Evolutionary conservation across 2,113 vertebrate species (phyloP), one percentile per base, ranked within the genome.

Genomic region (Accipiter virgatus): DNA sequence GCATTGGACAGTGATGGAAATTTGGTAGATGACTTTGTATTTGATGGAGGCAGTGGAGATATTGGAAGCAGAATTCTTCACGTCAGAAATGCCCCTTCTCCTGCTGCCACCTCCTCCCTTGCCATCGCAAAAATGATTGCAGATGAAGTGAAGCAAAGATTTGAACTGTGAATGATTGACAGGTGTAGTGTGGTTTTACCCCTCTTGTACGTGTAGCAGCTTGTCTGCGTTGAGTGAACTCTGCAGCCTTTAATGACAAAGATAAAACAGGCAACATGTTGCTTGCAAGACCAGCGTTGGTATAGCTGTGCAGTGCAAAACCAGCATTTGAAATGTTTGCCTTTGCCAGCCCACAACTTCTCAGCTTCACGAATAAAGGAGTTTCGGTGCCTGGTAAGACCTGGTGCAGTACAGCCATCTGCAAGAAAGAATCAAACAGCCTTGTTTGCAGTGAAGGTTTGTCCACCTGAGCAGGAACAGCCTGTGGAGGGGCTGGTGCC

Each of bases 11-110:
- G 92, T 0, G 90, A 98, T 1, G 99, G 99, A 9, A 99, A 99
- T 73, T 95, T 99, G 6, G 98, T 99, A 75, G 99, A 99, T 16
- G 99, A 99, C 88, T 99, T 99, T 66, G 99, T 99, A 63, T 99
- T 99, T 22, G 99, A 99, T 5, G 98, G 98, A 10, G 99, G 99
- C n/a, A 61, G 97, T 0, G 99, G 99, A 7, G 97, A 97, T 3
- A 95, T 99, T 7, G 99, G 98, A 29, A 98, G 98, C 45, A 97
- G 98, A 6, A 97, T 99, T 77, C 99, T 99, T 36, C 99, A 99
- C 1, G 99, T 99, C 90, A 98, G 99, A 40, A 99, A 99, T 8
- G 99, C 99, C 7, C 99, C 99, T 8, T 99, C 99, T 2, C 99
- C 99, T 0, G 99, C 99, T 1, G 99, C 99, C 31, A 99, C 99